Base-by-base conservation (phyloP, 2,113 vertebrate genomes). In the Triplophysa rosa region DNA sequence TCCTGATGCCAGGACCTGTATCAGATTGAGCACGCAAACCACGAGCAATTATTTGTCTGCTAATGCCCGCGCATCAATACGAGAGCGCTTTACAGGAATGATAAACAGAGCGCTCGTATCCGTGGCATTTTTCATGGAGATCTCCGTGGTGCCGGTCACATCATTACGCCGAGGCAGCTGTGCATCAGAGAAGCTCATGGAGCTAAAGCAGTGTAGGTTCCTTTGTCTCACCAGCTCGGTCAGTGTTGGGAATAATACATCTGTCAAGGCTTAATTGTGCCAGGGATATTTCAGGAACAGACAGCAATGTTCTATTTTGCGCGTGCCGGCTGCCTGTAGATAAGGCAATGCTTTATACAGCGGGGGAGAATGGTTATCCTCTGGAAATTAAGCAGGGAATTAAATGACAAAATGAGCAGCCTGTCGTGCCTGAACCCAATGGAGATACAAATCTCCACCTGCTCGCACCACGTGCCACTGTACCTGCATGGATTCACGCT, bases 81-180 rank as follows among this genome's bases (percentile, higher is more conserved):
- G 12, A 16, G 54, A 70, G 56, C 24, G 24, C 58, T 73, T 69
- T 67, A 66, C 49, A 21, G 74, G 80, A 77, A 87, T 85, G 83
- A 86, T 80, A 82, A 87, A 87, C 82, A 84, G 79, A 85, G 76
- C 77, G 63, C 77, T 85, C 29, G 54, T 70, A 75, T 83, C 73
- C 71, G 45, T 74, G 21, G 62, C 72, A 66, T 37, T 64, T 66
- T 80, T 74, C 17, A 79, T n/a, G n/a, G 74, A 75, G 66, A 73
- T 73, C 75, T 64, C 24, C 42, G 17, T 71, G 49, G 42, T 64
- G 62, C 40, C 14, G n/a, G 64, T 76, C 78, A 85, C 80, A 85
- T 85, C 82, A 87, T 76, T 21, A 59, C 37, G 13, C 45, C 6
- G 40, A 71, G 58, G 23, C 24, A 73, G 82, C 23, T 47, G 67